Base-by-base conservation (phyloP, 2,113 vertebrate genomes). In the Myotis lucifugus region DNA sequence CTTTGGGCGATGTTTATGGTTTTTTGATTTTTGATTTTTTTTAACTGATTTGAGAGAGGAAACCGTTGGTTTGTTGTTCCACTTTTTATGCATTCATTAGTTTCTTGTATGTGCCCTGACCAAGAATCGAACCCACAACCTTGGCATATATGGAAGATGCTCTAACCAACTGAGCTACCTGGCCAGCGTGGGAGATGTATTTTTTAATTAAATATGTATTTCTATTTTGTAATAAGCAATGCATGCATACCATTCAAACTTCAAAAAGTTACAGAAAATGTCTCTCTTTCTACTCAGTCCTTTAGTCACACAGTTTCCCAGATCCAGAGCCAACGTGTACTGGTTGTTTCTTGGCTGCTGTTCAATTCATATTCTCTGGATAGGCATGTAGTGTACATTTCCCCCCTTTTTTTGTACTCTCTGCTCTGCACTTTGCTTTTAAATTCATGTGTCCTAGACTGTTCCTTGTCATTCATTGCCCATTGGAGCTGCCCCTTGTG, bases 131-230 rank as follows among this genome's bases (percentile, higher is more conserved):
- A 67, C 32, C 14, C 29, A n/a, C 29, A 67, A n/a, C 29, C 32
- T 67, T n/a, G 29, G 64, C 13, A 67, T 67, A n/a, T 67, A 66
- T 32, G 13, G 64, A 66, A 29, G 29, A 66, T 13, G 29, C 64
- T 66, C 29, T 66, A 29, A 66, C 5, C 64, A 66, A 66, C 27
- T 66, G 32, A 67, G 29, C 64, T 66, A 66, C 64, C 64, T 32
- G 29, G 64, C 64, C 32, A 67, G 32, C 15, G 32, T 17, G 32
- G 66, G 32, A 42, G 34, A 29, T 83, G 29, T n/a, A n/a, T 69
- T 90, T 90, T 94, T 88, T n/a, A 70, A 78, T 34, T 85, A 72
- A 25, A 54, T 69, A n/a, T 78, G 0, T 74, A 4, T 84, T 25
- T 59, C 9, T 72, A 11, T 96, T 77, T 74, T 56, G 5, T 79